Base-by-base conservation (phyloP, 2,888 invertebrate genomes). In the Phengaris arion region DNA sequence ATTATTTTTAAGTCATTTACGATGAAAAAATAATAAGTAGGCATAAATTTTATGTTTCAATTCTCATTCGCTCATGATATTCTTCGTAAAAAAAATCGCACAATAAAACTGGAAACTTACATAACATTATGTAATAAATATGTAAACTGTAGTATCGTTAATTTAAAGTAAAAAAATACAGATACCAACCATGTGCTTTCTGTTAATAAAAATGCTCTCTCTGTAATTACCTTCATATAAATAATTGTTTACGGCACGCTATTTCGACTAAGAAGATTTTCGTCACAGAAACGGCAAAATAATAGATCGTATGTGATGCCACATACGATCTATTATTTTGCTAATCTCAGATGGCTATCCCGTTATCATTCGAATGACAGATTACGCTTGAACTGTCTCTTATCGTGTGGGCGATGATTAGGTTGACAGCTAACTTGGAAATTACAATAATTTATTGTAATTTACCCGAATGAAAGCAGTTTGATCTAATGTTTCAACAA, bases 111-210 rank as follows among this genome's bases (percentile, higher is more conserved):
- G 12, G 35, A 35, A 12, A 45, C 64, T 45, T 64, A 35, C 64
- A 64, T 35, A 64, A 13, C 35, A 64, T 35, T 45, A 35, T 64
- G 64, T 64, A 64, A 64, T 64, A 35, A 64, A 64, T 13, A 45
- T 64, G 12, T 6, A 12, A 64, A 1, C 35, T 35, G 35, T 35
- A 64, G 8, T 51, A 8, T 22, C 10, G 9, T 54, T 54, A 54
- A 54, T 54, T 54, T 72, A 10, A 64, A 22, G 54, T 7, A 52
- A 48, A 48, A 54, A 54, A 35, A 22, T 0, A 6, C 72, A 72
- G 72, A 72, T 12, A 72, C 54, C 72, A 13, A 54, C 72, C 72
- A 72, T 72, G 72, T 72, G 72, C 51, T 72, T 72, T 72, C 22
- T 72, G 52, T 52, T 52, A 72, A 72, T 12, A 15, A 51, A n/a